These are phyloP conservation scores for Anoura caudifer DNA, from an alignment of 2,113 vertebrate species.

Conservation along the genomic window DNA sequence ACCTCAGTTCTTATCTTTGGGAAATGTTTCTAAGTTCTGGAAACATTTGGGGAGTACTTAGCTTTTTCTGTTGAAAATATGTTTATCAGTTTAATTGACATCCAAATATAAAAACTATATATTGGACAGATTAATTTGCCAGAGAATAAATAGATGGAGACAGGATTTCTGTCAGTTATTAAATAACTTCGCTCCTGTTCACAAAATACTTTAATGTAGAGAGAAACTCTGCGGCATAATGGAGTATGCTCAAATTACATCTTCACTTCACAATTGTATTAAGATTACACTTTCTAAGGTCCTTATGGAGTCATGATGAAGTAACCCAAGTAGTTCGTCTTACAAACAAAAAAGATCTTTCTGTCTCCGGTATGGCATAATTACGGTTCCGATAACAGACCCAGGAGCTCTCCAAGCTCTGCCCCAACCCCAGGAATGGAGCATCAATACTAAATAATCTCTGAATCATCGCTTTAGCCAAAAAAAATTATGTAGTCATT, in stretches of 20 bases:
- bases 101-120: background rate
- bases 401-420: slow-evolving; percentile 54
- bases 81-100: slow-evolving; percentile 9
- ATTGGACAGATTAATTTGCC: background rate
- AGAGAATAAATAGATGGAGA: slow-evolving; percentile 17
- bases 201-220: slow-evolving; percentile 35
- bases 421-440: slow-evolving; percentile 3
- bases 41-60: background rate
- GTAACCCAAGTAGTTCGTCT: slow-evolving; percentile 54
- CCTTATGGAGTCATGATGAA: slow-evolving; percentile 5
- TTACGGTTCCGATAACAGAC: slow-evolving; percentile 48
- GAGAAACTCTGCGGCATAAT: slow-evolving; percentile 19
- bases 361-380: background rate
- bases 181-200: slow-evolving; percentile 58
- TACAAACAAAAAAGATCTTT: slow-evolving; percentile 32
- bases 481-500: slow-evolving; percentile 55
- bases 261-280: slow-evolving; percentile 61
- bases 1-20: background rate
- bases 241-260: slow-evolving; percentile 47
- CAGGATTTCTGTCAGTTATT: slow-evolving; percentile 49
- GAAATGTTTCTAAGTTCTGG: background rate
- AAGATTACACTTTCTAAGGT: background rate
- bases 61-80: slow-evolving; percentile 16
- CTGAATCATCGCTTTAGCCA: slow-evolving; percentile 41
- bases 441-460: background rate